Evolutionary conservation across 2,113 vertebrate genomes (phyloP), one percentile per base, ranked within the genome.

Genomic region (Isichthys henryi): DNA sequence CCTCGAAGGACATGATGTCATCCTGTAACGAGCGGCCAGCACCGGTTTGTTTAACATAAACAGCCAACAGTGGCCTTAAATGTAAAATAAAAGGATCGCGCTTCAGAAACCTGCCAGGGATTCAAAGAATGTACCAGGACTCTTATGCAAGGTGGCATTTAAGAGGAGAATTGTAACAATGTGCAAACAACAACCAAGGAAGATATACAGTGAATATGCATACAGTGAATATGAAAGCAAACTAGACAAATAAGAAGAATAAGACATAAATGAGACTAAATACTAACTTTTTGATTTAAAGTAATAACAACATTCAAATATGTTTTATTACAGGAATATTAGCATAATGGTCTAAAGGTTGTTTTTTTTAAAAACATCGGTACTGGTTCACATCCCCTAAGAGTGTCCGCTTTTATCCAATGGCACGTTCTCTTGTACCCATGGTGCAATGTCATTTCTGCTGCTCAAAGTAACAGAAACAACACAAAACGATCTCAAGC

Each of bases 1-100:
- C 95, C 94, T 99, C 98, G 1, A 99, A 98, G 3, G 98, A 98
- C 93, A 99, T 97, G 93, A 99, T 99, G 92, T 99, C 98, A 50
- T 99, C 98, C 98, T 99, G 93, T 91, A 89, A 1, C 58, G 10
- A 90, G 53, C 2, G 43, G 6, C 3, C 39, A 21, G 17, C 15
- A 0, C 17, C 35, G 19, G 35, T 43, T 35, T 43, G 31, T 43
- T 39, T 39, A 39, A 39, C 35, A 8, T 43, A 8, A 19, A 80
- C 31, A 80, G 74, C 15, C 35, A 43, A 19, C 74, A 80, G 35
- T 43, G 35, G 74, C 74, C 31, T 19, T 80, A 43, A 77, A 43
- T 17, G 35, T 35, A 39, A 43, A 43, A 80, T 43, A 43, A 43
- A 19, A 80, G 35, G 31, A 43, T 19, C 35, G 19, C 5, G 8